Percentiles rank a stretch among this genome's conserved stretches.
phyloP scores from a whole-genome alignment of 2,797 vertebrate genomes.

The Kryptopterus vitreolus region DNA sequence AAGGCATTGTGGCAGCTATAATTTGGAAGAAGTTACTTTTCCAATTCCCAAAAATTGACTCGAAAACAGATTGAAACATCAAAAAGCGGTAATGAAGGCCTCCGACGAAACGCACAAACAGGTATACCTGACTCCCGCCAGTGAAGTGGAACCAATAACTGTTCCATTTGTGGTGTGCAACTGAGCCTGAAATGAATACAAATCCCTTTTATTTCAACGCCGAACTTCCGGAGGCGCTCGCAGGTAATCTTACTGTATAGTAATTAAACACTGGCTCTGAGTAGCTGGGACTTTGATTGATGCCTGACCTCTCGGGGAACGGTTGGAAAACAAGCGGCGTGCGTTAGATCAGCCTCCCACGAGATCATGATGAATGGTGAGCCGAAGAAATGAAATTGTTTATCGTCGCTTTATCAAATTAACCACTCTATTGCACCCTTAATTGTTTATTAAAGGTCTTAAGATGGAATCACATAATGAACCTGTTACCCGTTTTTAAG shows the following conservation, averaged over 20 bases:
- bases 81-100: slow-evolving; percentile 45
- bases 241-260: slow-evolving; percentile 52
- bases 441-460: slow-evolving; percentile 66
- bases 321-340: slow-evolving; percentile 46
- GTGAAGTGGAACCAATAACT: slow-evolving; percentile 53
- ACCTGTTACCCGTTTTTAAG: slow-evolving; percentile 58
- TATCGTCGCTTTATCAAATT: slow-evolving; percentile 63
- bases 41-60: slow-evolving; percentile 31
- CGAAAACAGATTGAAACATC: slow-evolving; percentile 54
- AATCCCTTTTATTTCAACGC: slow-evolving; percentile 52
- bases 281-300: slow-evolving; percentile 56
- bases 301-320: slow-evolving; percentile 56
- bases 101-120: slow-evolving; percentile 43
- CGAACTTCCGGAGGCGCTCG: slow-evolving; percentile 40
- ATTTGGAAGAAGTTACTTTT: slow-evolving; percentile 32
- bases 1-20: slow-evolving; percentile 4
- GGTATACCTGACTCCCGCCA: slow-evolving; percentile 45
- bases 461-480: slow-evolving; percentile 65
- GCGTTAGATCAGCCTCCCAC: slow-evolving; percentile 45
- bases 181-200: slow-evolving; percentile 58
- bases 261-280: slow-evolving; percentile 52
- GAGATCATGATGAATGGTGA: slow-evolving; percentile 54
- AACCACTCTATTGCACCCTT: slow-evolving; percentile 60
- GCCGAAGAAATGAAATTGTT: slow-evolving; percentile 62
- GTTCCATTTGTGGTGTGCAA: slow-evolving; percentile 52